Conservation (phyloP, 2,797 vertebrate genomes). For the Lycodopsis pacificus region DNA sequence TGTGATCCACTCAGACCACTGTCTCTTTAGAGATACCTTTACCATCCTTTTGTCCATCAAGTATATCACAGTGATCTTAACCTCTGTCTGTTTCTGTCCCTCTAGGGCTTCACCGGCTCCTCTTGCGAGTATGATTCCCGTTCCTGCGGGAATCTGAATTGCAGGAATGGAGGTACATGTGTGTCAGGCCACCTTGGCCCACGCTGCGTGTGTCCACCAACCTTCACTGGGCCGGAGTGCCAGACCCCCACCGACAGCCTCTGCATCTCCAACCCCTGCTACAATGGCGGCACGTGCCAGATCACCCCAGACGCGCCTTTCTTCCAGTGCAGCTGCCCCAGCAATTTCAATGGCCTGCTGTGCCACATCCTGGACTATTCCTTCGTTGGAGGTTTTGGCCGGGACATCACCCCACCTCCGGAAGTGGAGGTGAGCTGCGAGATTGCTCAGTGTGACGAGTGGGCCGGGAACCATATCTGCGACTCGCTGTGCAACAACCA, state of each 20-base stretch:
- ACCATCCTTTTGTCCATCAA: not conserved
- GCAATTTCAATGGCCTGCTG: constrained; percentile 94
- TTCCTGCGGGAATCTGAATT: constrained; percentile 91
- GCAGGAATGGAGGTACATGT: constrained; percentile 92
- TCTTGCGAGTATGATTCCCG: constrained; percentile 93
- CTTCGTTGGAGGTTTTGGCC: constrained; percentile 90
- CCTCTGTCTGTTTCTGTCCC: not conserved
- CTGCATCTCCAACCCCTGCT: constrained; percentile 92
- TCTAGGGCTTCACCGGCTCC: constrained; percentile 87
- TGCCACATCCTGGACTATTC: constrained; percentile 97
- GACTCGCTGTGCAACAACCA: constrained; percentile 93
- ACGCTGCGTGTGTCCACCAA: constrained; percentile 88
- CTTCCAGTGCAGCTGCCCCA: constrained; percentile 94
- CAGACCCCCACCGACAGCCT: constrained; percentile 90
- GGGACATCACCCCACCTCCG: constrained; percentile 91
- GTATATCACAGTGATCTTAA: not conserved
- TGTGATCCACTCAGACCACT: not conserved
- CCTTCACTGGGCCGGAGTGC: constrained; percentile 93
- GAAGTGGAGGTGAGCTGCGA: constrained; percentile 88
- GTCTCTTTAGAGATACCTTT: not conserved
- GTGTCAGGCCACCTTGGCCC: constrained; percentile 89
- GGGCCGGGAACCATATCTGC: constrained; percentile 92
- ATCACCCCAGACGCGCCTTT: constrained; percentile 86
- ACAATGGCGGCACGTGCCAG: constrained; percentile 96
- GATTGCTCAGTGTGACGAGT: constrained; percentile 87